Percentiles rank a stretch among this genome's conserved stretches.
phyloP scores from a whole-genome alignment of 2,888 invertebrate species.

The Euspilapteryx auroguttella region DNA sequence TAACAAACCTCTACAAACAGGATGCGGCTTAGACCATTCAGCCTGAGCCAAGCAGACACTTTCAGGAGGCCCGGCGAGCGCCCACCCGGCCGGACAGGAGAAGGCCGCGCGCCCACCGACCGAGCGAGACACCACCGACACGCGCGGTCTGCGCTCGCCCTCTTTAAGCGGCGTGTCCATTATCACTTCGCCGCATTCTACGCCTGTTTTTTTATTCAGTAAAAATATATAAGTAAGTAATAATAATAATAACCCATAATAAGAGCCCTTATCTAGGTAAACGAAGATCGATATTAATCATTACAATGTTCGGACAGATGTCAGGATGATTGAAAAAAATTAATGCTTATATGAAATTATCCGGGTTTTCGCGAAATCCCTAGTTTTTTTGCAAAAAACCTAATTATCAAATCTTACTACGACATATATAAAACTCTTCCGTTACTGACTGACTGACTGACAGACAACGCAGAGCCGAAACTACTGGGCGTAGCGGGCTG shows the following conservation, averaged over 20 bases:
- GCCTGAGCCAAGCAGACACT: constrained; percentile 76
- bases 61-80: constrained; percentile 72
- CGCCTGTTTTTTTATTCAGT: constrained; percentile 48
- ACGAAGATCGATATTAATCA: too few species aligned
- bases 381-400: too few species aligned
- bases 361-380: too few species aligned
- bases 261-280: too few species aligned
- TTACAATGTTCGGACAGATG: too few species aligned
- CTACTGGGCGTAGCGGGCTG: too few species aligned
- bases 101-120: constrained; percentile 82
- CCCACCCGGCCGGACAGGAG: constrained; percentile 77
- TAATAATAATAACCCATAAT: neutral
- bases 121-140: constrained; percentile 74
- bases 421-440: too few species aligned
- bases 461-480: too few species aligned
- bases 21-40: constrained; percentile 79
- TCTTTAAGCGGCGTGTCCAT: constrained; percentile 30
- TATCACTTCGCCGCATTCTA: constrained; percentile 79
- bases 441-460: too few species aligned
- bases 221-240: constrained; percentile 2
- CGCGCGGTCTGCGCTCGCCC: constrained; percentile 67
- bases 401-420: too few species aligned
- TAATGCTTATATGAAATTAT: too few species aligned
- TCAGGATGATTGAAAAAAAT: too few species aligned
- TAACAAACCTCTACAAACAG: constrained; percentile 72